Conservation (phyloP, 2,113 vertebrate genomes). For the Anolis carolinensis region DNA sequence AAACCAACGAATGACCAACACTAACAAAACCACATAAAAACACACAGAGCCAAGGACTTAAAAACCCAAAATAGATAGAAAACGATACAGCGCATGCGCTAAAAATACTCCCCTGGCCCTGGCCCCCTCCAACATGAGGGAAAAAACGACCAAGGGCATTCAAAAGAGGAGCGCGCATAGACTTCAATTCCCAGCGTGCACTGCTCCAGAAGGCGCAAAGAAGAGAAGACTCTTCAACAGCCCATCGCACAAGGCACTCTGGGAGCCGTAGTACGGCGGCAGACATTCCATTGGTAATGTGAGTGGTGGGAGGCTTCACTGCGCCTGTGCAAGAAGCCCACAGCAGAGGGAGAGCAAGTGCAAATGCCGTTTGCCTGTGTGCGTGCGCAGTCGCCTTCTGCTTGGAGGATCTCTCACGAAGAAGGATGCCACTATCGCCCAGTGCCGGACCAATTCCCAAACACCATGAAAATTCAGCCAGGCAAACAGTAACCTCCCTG, state of each 20-base stretch:
- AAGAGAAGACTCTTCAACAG: rapidly evolving
- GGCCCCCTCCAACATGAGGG: too few species aligned
- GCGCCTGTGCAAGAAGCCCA: conserved; percentile 68
- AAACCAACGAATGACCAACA: too few species aligned
- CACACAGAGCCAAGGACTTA: too few species aligned
- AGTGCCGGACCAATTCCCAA: conserved; percentile 85
- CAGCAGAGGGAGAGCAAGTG: too few species aligned
- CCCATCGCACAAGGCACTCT: conserved; percentile 37
- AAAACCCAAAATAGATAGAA: too few species aligned
- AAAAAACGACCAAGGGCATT: too few species aligned
- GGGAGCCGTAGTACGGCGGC: conserved; percentile 70
- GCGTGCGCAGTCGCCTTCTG: conserved; percentile 64
- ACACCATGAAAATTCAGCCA: conserved; percentile 98
- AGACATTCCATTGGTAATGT: too few species aligned
- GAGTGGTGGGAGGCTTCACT: rapidly evolving
- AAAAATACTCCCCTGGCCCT: too few species aligned
- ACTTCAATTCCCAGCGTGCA: conserved; percentile 68
- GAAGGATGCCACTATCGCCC: conserved; percentile 99
- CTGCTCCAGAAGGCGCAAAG: conserved; percentile 54
- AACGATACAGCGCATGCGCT: too few species aligned
- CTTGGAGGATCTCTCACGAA: conserved; percentile 93
- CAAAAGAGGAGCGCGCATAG: too few species aligned
- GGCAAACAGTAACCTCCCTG: conserved; percentile 93
- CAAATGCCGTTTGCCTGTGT: too few species aligned
- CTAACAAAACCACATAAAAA: too few species aligned